phyloP scores from a whole-genome alignment of 2,113 vertebrate genomes.

The Ellobius talpinus region DNA sequence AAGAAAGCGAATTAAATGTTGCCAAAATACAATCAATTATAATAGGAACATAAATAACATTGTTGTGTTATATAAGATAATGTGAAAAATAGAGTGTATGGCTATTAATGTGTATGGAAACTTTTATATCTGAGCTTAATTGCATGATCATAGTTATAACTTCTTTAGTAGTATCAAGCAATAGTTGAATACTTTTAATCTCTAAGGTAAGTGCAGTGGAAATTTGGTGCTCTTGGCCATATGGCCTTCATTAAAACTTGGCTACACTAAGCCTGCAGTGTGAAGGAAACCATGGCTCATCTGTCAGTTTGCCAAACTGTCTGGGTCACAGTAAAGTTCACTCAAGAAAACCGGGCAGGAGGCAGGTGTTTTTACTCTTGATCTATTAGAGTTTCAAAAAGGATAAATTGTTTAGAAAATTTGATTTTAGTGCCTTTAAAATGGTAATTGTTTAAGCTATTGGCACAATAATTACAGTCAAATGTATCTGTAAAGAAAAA shows the following conservation, averaged over 20 bases:
- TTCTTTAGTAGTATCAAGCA: not conserved
- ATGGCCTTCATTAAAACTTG: not conserved
- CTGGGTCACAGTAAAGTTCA: not conserved
- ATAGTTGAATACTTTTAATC: not conserved
- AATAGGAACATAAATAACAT: not conserved
- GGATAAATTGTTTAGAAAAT: constrained; percentile 40
- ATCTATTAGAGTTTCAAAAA: constrained; percentile 60
- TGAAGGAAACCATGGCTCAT: too few species aligned
- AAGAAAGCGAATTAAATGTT: not conserved
- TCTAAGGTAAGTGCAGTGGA: not conserved
- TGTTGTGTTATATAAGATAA: not conserved
- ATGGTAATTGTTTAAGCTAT: not conserved
- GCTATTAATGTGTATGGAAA: not conserved
- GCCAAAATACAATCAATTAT: not conserved
- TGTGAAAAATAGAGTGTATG: not conserved
- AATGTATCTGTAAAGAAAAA: not conserved
- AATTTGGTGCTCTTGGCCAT: not conserved
- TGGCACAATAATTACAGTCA: not conserved
- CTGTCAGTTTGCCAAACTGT: not conserved
- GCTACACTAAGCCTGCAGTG: too few species aligned
- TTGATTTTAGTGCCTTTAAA: not conserved
- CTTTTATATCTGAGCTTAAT: not conserved
- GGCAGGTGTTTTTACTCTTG: not conserved
- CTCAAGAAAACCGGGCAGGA: not conserved
- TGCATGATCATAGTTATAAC: not conserved